A percentile compares a stretch with the other conserved stretches of the same genome.
Conservation (phyloP, 2,888 invertebrate genomes). For the Pseudanteris insignis region DNA sequence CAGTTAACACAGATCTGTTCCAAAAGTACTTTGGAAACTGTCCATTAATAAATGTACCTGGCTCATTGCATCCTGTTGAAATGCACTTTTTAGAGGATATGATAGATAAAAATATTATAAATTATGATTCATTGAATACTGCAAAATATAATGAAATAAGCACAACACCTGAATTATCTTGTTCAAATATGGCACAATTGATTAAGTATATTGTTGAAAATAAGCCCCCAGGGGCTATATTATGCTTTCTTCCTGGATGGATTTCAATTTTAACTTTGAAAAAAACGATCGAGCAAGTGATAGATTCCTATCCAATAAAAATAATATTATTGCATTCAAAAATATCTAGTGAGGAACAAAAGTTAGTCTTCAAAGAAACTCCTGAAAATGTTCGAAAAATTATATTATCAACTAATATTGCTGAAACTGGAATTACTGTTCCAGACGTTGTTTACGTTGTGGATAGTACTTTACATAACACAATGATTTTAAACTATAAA, state of each 20-base stretch:
- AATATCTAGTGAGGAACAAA: slow-evolving; percentile 59
- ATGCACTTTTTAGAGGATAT: slow-evolving; percentile 71
- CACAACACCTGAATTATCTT: slow-evolving; percentile 58
- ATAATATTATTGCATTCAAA: slow-evolving; percentile 72
- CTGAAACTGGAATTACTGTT: slow-evolving; percentile 79
- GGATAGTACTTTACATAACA: slow-evolving; percentile 73
- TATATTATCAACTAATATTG: slow-evolving; percentile 77
- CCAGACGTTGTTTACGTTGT: slow-evolving; percentile 77
- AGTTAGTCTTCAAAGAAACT: slow-evolving; percentile 56
- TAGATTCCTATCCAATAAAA: neutral
- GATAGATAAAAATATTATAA: neutral
- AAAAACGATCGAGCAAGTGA: slow-evolving; percentile 57
- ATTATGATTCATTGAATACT: slow-evolving; percentile 14
- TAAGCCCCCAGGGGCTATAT: slow-evolving; percentile 74
- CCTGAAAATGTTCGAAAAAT: slow-evolving; percentile 72
- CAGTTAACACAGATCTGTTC: slow-evolving; percentile 73
- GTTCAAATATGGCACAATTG: slow-evolving; percentile 67
- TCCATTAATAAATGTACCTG: slow-evolving; percentile 69
- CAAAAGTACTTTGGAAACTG: slow-evolving; percentile 69
- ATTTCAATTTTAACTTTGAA: slow-evolving; percentile 72
- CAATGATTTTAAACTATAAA: slow-evolving; percentile 68
- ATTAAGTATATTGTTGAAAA: slow-evolving; percentile 71
- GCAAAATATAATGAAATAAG: slow-evolving; percentile 21
- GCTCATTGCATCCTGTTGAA: slow-evolving; percentile 72
- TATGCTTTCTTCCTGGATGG: slow-evolving; percentile 83